These are phyloP conservation scores for Zeuzera pyrina DNA, from an alignment of 2,888 invertebrate genomes.

Conservation along the genomic window DNA sequence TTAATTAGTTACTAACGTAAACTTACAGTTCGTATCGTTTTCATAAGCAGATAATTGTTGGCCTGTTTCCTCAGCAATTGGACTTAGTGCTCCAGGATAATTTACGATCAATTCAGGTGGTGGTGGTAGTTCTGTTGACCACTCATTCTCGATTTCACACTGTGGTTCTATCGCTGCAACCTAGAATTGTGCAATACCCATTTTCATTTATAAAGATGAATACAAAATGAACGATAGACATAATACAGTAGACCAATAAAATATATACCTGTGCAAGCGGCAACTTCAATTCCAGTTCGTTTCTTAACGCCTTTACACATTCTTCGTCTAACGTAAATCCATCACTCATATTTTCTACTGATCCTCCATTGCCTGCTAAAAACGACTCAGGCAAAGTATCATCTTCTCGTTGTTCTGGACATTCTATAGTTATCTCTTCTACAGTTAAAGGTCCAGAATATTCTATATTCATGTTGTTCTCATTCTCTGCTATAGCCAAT, in stretches of 20 bases:
- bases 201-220: neutral
- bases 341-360: conserved; percentile 66
- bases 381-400: conserved; percentile 41
- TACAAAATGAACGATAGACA: too few relatives aligned
- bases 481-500: conserved; percentile 66
- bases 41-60: conserved; percentile 58
- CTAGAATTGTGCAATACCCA: conserved; percentile 19
- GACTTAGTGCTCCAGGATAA: conserved; percentile 57
- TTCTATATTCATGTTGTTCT: conserved; percentile 67
- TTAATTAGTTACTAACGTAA: neutral
- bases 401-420: conserved; percentile 30
- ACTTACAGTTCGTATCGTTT: conserved; percentile 52
- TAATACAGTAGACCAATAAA: neutral
- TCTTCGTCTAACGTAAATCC: conserved; percentile 78
- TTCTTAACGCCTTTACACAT: conserved; percentile 79
- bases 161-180: conserved; percentile 44
- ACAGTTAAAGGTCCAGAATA: conserved; percentile 56
- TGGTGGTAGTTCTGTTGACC: conserved; percentile 27
- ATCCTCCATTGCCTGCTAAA: conserved; percentile 65
- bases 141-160: conserved; percentile 10
- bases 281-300: conserved; percentile 79
- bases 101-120: conserved; percentile 53
- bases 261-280: conserved; percentile 76
- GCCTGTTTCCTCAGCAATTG: conserved; percentile 58
- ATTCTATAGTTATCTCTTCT: conserved; percentile 39